These are phyloP conservation scores for Agapetus fuscipes DNA, from an alignment of 2,888 invertebrate genomes.

Conservation along the genomic window DNA sequence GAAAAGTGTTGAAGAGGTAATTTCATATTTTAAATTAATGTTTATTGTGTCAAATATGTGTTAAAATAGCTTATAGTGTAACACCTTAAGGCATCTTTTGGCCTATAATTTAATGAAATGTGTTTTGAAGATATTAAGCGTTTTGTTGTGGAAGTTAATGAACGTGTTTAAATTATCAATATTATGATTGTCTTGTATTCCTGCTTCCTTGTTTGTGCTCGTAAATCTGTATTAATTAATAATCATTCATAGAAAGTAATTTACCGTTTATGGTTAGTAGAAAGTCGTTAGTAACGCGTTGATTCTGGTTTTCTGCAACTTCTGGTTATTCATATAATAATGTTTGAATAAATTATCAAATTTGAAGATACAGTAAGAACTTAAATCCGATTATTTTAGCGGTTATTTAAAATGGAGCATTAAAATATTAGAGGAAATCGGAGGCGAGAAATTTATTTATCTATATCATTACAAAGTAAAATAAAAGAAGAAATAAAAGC, in stretches of 20 bases:
- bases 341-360: slow-evolving; percentile 3
- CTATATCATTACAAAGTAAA: slow-evolving; percentile 4
- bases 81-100: slow-evolving; percentile 12
- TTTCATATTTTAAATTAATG: slow-evolving; percentile 11
- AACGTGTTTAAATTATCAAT: slow-evolving; percentile 1
- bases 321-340: neutral
- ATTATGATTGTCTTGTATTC: no score
- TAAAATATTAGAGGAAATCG: neutral
- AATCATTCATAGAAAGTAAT: slow-evolving; percentile 10
- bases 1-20: slow-evolving; percentile 7
- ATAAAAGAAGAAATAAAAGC: slow-evolving; percentile 6
- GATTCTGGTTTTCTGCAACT: neutral
- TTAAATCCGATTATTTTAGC: no score
- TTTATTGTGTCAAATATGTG: slow-evolving; percentile 15
- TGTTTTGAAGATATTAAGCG: slow-evolving; percentile 14
- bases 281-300: slow-evolving; percentile 5
- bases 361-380: slow-evolving; percentile 1
- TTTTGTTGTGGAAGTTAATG: slow-evolving; percentile 11
- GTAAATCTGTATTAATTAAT: slow-evolving; percentile 15
- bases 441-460: slow-evolving; percentile 4
- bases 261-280: slow-evolving; percentile 10
- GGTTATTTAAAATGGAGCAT: neutral
- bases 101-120: slow-evolving; percentile 14
- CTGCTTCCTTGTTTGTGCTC: slow-evolving; percentile 14
- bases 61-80: slow-evolving; percentile 14